Conservation (phyloP, 2,888 invertebrate genomes). For the Diabrotica balteata region DNA sequence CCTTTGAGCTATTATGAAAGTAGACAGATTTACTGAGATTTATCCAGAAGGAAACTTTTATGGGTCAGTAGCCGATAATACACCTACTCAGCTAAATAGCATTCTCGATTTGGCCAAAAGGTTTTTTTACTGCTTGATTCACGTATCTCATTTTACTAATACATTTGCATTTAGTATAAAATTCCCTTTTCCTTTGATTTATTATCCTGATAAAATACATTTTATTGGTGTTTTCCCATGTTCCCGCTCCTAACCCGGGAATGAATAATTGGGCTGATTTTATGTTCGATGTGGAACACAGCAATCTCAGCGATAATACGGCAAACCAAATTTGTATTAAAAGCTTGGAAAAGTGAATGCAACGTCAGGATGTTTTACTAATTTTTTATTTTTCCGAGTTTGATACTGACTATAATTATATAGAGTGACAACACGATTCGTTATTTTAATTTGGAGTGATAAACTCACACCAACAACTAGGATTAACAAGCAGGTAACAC, state of each 20-base stretch:
- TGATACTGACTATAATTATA: no score
- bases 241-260: background rate
- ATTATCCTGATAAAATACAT: constrained; percentile 5
- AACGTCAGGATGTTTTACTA: no score
- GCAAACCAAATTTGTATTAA: background rate
- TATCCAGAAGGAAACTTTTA: constrained; percentile 43
- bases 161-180: constrained; percentile 15
- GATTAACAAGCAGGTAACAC: no score
- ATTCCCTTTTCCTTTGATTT: constrained; percentile 2
- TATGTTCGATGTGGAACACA: background rate
- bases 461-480: no score
- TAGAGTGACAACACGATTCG: no score
- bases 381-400: no score
- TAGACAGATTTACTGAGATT: constrained; percentile 45
- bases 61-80: constrained; percentile 44
- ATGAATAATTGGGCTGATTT: background rate
- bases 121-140: constrained; percentile 21
- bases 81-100: constrained; percentile 32
- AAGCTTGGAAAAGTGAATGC: no score
- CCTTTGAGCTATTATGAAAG: constrained; percentile 37
- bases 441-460: no score
- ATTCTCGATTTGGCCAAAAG: constrained; percentile 22
- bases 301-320: background rate
- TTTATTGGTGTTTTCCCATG: background rate
- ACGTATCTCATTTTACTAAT: constrained; percentile 16